Base-by-base conservation (phyloP, 2,797 vertebrate species). In the Enteromius fasciolatus region DNA sequence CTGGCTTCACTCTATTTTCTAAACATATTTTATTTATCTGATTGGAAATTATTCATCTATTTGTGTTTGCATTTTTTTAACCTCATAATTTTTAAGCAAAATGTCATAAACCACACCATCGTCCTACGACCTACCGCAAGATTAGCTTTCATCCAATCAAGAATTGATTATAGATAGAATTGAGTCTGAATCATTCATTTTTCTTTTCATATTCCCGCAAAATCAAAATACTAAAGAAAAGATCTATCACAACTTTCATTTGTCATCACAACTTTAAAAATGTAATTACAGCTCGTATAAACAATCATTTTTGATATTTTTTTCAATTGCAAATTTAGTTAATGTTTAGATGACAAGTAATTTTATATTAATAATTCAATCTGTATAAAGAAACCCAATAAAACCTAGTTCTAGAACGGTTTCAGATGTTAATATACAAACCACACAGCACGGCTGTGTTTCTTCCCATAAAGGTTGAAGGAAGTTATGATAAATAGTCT, bases 401-500 rank as follows among this genome's bases (percentile, higher is more conserved):
- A 52, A 36, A 39, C 12, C 6, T 15, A 39, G 7, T 17, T 15
- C 28, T 64, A 64, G 15, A 31, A 33, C 3, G 1, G 28, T 31
- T 64, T 64, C 6, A 33, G 61, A 33, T 17, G 14, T 33, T 64
- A 33, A 18, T 31, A 17, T 76, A 17, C 52, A 57, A 44, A 69
- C 36, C 12, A 33, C 10, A 57, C 23, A n/a, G 6, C 15, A 1
- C 36, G 25, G 15, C 41, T 18, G 10, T 20, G 25, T 25, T 33
- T 9, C 41, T 54, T 69, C 54, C 28, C 20, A 15, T 33, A 28
- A 25, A 25, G 39, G 52, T 39, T 25, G 41, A 81, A 20, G 44
- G 31, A 12, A 77, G 20, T 83, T 81, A 61, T 77, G 66, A 83
- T 67, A 63, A 63, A 83, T 77, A 17, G 28, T 70, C 74, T 83